Base-by-base conservation (phyloP, 1,140 invertebrate genomes). In the Tribolium madens region DNA sequence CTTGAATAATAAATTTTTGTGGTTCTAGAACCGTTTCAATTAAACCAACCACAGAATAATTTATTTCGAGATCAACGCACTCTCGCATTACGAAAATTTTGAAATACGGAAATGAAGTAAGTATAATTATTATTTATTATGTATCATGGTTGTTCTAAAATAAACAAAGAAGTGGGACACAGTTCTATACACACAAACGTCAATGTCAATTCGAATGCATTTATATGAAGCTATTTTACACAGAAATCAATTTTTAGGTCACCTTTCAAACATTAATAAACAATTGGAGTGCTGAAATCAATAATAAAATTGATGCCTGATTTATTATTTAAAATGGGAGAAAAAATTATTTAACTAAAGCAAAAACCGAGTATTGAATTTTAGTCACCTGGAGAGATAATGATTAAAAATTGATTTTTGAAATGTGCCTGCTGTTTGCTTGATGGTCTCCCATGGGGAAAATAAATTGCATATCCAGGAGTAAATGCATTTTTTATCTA, bases 241-340 rank as follows among this genome's bases (percentile, higher is more conserved):
- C 21, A 33, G 36, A 64, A 64, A 64, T 64, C 57, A 33, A 64
- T 64, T 64, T 64, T 64, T 64, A 64, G 57, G 57, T 64, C 57
- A 64, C 57, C 57, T 64, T 64, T 18, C 21, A 12, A 64, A 5
- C 57, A 18, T 64, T 64, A 64, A 64, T 64, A 64, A 64, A 64
- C 26, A 64, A 64, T 64, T 4, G 14, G 57, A 21, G n/a, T 42
- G 26, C 31, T 64, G 57, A 36, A 64, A 64, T 64, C 57, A 33
- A 64, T 64, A 64, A 64, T 33, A 64, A 64, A 64, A 64, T 42
- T 42, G 6, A 42, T 9, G n/a, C 36, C 36, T 42, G 36, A 42
- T 42, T 42, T 42, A 42, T 42, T 10, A 42, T 42, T 42, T 42
- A 42, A 42, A n/a, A 26, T 3, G 1, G 3, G 21, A 26, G 21